phyloP scores from a whole-genome alignment of 2,888 invertebrate genomes.

The Allygus modestus region DNA sequence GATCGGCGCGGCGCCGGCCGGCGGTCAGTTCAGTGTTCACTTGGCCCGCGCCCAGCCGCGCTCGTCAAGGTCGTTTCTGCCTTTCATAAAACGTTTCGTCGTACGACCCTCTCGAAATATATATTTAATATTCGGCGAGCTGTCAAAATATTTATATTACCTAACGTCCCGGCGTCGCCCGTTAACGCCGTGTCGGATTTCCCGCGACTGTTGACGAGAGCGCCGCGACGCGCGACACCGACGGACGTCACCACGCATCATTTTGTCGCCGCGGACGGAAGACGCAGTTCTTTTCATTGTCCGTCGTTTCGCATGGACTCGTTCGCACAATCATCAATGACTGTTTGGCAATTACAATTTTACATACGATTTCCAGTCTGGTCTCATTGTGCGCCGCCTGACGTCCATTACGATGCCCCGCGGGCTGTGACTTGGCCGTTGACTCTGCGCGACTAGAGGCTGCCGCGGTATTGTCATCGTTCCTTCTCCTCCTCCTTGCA shows the following conservation, averaged over 20 bases:
- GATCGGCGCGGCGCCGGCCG: not conserved
- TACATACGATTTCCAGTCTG: conserved; percentile 50
- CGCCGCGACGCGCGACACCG: no score
- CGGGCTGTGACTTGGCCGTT: conserved; percentile 39
- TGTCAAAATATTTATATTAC: conserved; percentile 56
- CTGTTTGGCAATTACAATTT: conserved; percentile 49
- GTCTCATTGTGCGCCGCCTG: not conserved
- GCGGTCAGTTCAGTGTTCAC: not conserved
- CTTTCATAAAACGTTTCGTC: conserved; percentile 58
- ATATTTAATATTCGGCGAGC: conserved; percentile 54
- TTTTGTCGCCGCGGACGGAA: conserved; percentile 4
- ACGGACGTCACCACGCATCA: conserved; percentile 42
- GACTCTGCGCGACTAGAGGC: no score
- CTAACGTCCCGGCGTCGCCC: no score
- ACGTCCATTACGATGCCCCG: not conserved
- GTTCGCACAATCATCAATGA: conserved; percentile 49
- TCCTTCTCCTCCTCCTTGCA: no score
- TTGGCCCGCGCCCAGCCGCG: not conserved
- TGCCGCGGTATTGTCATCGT: no score
- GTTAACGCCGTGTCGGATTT: conserved; percentile 33
- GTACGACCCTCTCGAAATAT: conserved; percentile 49
- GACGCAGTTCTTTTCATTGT: conserved; percentile 13
- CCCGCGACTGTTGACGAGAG: no score
- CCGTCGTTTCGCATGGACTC: conserved; percentile 51
- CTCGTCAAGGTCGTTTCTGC: conserved; percentile 52